Conservation (phyloP, 2,888 invertebrate genomes). For the Ephialtes manifestator region DNA sequence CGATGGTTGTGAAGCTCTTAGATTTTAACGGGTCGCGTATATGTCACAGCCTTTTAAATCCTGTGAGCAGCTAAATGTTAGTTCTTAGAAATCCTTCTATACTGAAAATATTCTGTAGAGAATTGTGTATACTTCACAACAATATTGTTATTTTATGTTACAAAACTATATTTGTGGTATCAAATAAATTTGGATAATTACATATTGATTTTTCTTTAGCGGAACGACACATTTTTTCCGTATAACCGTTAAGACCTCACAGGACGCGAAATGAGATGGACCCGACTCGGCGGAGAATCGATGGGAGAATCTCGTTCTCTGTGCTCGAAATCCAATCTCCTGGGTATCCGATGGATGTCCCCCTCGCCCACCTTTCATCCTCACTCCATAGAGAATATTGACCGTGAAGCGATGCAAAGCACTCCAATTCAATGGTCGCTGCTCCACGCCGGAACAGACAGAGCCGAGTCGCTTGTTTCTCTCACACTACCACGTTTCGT, state of each 20-base stretch:
- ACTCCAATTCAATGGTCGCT: constrained; percentile 57
- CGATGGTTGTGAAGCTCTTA: not conserved
- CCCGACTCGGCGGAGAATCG: constrained; percentile 26
- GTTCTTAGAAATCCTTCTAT: not conserved
- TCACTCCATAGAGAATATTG: constrained; percentile 48
- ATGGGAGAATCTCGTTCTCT: constrained; percentile 31
- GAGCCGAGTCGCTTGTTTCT: constrained; percentile 35
- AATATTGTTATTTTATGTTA: too few relatives aligned
- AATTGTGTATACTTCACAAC: too few relatives aligned
- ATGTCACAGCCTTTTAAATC: not conserved
- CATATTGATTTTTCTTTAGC: not conserved
- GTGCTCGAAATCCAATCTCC: constrained; percentile 59
- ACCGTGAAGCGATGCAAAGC: constrained; percentile 60
- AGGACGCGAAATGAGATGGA: constrained; percentile 32
- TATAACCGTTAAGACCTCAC: constrained; percentile 17
- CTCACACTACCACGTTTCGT: constrained; percentile 4
- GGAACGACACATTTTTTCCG: not conserved
- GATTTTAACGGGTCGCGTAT: not conserved
- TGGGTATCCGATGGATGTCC: constrained; percentile 48
- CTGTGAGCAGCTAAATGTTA: not conserved
- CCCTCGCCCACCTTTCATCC: constrained; percentile 18
- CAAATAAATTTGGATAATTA: not conserved
- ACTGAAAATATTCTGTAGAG: not conserved
- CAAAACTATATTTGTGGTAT: not conserved
- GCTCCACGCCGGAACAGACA: not conserved